A percentile compares a stretch with the other conserved stretches of the same genome.
These are phyloP conservation scores for Notiomystis cincta DNA, from an alignment of 2,113 vertebrate species.

Conservation along the genomic window DNA sequence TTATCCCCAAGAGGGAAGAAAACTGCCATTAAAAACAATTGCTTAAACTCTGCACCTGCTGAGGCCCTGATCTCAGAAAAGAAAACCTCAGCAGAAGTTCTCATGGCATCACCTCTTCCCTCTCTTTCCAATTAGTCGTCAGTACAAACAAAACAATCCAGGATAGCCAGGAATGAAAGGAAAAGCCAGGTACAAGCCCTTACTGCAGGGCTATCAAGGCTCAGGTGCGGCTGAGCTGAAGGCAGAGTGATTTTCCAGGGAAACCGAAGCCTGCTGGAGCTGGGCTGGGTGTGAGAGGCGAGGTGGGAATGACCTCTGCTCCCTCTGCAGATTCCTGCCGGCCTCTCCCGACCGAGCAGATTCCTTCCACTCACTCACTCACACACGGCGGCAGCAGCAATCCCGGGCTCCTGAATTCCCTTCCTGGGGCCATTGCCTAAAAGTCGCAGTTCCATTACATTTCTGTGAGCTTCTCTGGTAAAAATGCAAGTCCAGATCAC, in stretches of 20 bases:
- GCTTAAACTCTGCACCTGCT: background rate
- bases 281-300: background rate
- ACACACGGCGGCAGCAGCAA: slow-evolving; percentile 61
- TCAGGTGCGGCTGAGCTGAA: background rate
- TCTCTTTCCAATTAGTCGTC: background rate
- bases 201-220: background rate
- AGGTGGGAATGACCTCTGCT: background rate
- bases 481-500: background rate
- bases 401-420: slow-evolving; percentile 40
- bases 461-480: background rate
- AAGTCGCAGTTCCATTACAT: background rate
- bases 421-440: slow-evolving; percentile 49
- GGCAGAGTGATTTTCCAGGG: background rate
- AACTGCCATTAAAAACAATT: background rate
- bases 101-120: background rate
- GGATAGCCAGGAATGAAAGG: background rate
- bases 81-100: background rate
- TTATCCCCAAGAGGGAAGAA: background rate
- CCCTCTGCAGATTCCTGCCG: slow-evolving; percentile 69
- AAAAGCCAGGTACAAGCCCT: background rate
- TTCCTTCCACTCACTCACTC: slow-evolving; percentile 71
- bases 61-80: background rate
- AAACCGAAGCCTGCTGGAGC: too few relatives aligned
- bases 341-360: slow-evolving; percentile 61
- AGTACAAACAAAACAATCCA: background rate